Base-by-base conservation (phyloP, 2,888 invertebrate genomes). In the Amphipyra tragopoginis region DNA sequence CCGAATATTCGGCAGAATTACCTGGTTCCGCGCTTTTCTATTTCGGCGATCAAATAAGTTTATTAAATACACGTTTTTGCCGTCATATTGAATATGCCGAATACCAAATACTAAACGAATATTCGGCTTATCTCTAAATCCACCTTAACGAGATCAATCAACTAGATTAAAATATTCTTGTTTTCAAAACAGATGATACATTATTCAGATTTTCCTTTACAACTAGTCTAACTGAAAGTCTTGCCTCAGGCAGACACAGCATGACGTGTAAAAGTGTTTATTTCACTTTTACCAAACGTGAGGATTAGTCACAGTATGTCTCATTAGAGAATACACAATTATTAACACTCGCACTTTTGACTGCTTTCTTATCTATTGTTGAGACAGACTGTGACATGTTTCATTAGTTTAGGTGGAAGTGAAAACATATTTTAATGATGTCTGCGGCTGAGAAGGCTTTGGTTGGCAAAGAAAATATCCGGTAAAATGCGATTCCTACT, bases 291-390 rank as follows among this genome's bases (percentile, higher is more conserved):
- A 76, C 73, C 49, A 9, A 57, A 40, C 29, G 10, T 36, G 54
- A 36, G 29, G 43, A 65, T 76, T 43, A 13, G 62, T 14, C 52
- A 59, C 56, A 64, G 50, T 34, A 54, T 43, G 0, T 54, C 42
- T 44, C 63, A 63, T 67, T 56, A 52, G 58, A 13, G 38, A 33
- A 38, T 52, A 47, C 10, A 52, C 44, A 53, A 71, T 77, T 77
- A 67, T 73, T 61, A 49, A 64, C 78, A 78, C 81, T 81, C 73
- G 39, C 77, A 73, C 72, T 81, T 72, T 60, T 72, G 3, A 13
- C 53, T 7, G 47, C 69, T 72, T 72, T 69, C 66, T 49, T 58
- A 5, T n/a, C 10, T 10, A 65, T 72, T 72, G 33, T 71, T 55
- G 6, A 14, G 10, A 40, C 39, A 33, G 6, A 54, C 21, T 52